These are phyloP conservation scores for Panagrolaimus sp. DNA, from an alignment of 1,140 invertebrate genomes.

Conservation along the genomic window DNA sequence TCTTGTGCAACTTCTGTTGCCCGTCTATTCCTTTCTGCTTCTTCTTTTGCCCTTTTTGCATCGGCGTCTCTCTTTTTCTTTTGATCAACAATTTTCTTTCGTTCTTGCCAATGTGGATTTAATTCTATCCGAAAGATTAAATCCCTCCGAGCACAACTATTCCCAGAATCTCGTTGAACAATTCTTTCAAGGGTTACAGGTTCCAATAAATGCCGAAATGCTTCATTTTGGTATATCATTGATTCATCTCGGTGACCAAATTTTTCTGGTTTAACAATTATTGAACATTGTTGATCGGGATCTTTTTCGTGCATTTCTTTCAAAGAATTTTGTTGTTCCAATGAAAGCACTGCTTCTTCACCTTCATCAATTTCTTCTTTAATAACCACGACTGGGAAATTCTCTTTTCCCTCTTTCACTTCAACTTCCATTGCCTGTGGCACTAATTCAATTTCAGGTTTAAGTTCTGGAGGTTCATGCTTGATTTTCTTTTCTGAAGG, in stretches of 20 bases:
- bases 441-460: neutral
- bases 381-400: neutral
- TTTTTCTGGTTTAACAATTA: neutral
- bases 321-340: neutral
- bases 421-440: constrained; percentile 3
- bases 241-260: no score
- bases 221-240: no score
- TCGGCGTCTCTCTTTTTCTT: neutral
- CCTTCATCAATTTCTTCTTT: constrained; percentile 16
- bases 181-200: neutral
- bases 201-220: neutral
- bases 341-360: neutral
- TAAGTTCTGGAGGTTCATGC: neutral
- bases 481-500: neutral
- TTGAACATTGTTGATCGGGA: neutral
- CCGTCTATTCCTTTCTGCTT: neutral
- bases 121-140: neutral
- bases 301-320: neutral
- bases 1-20: neutral
- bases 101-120: neutral
- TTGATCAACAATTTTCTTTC: neutral
- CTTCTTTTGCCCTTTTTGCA: neutral
- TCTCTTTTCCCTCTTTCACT: constrained; percentile 7
- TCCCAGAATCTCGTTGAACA: neutral
- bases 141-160: neutral